Conservation (phyloP, 2,113 vertebrate species). For the Onychostruthus taczanowskii region DNA sequence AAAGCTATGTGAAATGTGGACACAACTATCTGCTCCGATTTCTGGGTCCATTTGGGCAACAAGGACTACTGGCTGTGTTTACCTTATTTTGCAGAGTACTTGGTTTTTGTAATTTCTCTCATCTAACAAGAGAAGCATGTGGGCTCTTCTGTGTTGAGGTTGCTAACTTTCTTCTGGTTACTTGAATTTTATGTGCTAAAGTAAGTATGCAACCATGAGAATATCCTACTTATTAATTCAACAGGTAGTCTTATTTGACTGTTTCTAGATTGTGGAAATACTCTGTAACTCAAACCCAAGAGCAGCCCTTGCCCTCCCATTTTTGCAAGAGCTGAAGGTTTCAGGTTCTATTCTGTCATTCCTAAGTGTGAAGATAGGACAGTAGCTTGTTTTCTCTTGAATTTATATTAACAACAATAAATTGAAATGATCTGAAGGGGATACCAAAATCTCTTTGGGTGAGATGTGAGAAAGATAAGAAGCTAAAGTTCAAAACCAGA, state of each 20-base stretch:
- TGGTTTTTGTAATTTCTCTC: neutral
- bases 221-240: neutral
- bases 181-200: neutral
- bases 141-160: neutral
- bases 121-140: rapidly evolving
- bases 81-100: neutral
- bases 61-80: neutral
- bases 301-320: neutral
- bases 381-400: neutral
- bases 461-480: neutral
- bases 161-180: neutral
- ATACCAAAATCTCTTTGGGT: neutral
- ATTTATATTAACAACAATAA: neutral
- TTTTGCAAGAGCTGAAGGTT: neutral
- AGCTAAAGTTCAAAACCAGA: neutral
- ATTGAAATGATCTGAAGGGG: neutral
- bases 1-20: neutral
- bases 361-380: neutral
- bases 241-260: neutral
- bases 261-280: neutral
- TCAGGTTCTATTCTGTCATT: neutral
- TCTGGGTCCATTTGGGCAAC: neutral
- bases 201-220: neutral
- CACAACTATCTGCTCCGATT: neutral
- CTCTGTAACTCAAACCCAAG: neutral